Percentiles rank a stretch among this genome's conserved stretches.
Evolutionary conservation across 2,888 invertebrate genomes (phyloP).

Genomic region (Phengaris alcon): DNA sequence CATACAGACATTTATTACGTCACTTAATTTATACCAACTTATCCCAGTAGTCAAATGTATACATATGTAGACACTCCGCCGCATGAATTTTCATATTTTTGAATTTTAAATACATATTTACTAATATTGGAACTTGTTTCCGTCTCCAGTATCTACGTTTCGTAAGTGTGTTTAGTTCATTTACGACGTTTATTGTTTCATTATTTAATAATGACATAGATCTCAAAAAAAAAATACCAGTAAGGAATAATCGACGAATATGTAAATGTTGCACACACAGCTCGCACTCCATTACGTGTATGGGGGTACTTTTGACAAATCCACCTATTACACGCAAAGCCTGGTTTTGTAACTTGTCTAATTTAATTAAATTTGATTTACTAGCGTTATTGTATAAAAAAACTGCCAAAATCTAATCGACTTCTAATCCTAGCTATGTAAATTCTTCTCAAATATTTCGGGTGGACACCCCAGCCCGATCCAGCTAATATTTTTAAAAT

Average conservation of each 20-base stretch:
- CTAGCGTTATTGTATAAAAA: constrained; percentile 12
- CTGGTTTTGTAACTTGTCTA: no score
- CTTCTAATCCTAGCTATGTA: constrained; percentile 25
- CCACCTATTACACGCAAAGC: no score
- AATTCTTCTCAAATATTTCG: constrained; percentile 25
- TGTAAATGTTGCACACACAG: constrained; percentile 14
- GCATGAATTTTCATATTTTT: no score
- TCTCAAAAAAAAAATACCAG: constrained; percentile 27
- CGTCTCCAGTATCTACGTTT: no score
- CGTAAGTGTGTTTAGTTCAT: no score
- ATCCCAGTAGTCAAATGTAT: no score
- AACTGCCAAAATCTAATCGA: constrained; percentile 27
- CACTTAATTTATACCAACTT: no score
- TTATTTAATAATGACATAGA: neutral
- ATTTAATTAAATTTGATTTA: neutral
- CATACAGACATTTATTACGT: no score
- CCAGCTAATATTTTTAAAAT: constrained; percentile 26
- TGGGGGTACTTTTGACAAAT: constrained; percentile 6
- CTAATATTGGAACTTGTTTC: no score
- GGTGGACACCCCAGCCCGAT: constrained; percentile 28
- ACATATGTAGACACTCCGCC: no score
- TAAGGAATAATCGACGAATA: constrained; percentile 13
- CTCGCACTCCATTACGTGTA: constrained; percentile 28
- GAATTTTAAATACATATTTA: no score
- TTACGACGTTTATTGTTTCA: neutral